Conservation (phyloP, 2,797 vertebrate genomes). For the Tragelaphus eurycerus region DNA sequence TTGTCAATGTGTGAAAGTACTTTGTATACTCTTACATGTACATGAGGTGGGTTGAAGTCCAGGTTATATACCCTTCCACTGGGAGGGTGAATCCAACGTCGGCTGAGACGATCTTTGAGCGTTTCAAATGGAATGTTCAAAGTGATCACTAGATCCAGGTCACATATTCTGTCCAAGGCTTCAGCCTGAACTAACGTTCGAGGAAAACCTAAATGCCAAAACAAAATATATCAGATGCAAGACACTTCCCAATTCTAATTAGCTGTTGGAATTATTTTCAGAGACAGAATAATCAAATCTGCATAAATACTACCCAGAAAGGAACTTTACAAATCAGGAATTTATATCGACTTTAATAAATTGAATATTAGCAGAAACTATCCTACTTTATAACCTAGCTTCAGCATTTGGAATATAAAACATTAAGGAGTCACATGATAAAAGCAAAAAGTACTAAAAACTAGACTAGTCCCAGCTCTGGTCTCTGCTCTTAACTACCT, state of each 20-base stretch:
- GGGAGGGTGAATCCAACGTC: constrained; percentile 91
- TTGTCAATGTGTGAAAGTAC: neutral
- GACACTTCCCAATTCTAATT: neutral
- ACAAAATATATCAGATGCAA: neutral
- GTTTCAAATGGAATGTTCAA: constrained; percentile 96
- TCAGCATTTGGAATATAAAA: neutral
- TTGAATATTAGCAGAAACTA: neutral
- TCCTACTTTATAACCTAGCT: neutral
- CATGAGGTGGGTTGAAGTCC: constrained; percentile 93
- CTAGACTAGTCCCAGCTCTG: neutral
- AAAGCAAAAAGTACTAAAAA: neutral
- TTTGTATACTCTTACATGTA: constrained; percentile 83
- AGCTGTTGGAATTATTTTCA: neutral
- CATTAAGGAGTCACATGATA: neutral
- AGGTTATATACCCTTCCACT: constrained; percentile 96
- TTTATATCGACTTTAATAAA: neutral
- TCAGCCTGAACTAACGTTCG: constrained; percentile 90
- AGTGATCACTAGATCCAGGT: constrained; percentile 93
- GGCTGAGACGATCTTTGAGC: constrained; percentile 92
- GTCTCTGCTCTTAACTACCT: neutral
- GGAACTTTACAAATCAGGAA: neutral
- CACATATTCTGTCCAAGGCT: constrained; percentile 89
- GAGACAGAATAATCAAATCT: neutral
- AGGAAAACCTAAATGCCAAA: constrained; percentile 88
- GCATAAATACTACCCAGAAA: neutral